phyloP scores from a whole-genome alignment of 2,888 invertebrate genomes.

The Agriopis leucophaearia region DNA sequence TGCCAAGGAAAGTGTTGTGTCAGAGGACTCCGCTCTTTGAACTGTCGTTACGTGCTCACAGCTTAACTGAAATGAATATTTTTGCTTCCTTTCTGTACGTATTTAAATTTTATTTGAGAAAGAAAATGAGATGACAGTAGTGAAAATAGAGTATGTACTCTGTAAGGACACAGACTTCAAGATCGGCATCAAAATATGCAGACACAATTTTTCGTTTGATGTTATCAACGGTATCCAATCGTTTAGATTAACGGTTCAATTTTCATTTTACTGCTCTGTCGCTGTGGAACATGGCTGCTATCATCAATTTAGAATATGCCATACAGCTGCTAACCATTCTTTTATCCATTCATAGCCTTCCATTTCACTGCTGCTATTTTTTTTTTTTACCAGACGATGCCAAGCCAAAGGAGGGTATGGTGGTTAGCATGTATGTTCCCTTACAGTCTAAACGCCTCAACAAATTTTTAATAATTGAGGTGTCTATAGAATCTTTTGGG shows the following conservation, averaged over 20 bases:
- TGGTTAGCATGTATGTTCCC: no score
- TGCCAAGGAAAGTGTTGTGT: slow-evolving; percentile 24
- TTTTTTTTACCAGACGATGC: no score
- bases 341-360: no score
- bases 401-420: no score
- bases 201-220: background rate
- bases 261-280: background rate
- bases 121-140: background rate
- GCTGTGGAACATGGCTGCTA: background rate
- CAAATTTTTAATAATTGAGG: no score
- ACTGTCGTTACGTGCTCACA: slow-evolving; percentile 7
- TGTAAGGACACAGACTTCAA: background rate
- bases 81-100: background rate
- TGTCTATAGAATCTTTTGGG: no score
- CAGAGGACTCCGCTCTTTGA: slow-evolving; percentile 22
- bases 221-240: background rate
- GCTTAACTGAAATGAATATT: slow-evolving; percentile 12
- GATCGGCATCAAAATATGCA: background rate
- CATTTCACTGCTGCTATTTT: no score
- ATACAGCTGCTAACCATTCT: no score
- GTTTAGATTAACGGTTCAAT: background rate
- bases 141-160: background rate
- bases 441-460: no score
- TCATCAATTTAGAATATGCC: no score
- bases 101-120: slow-evolving; percentile 1